phyloP scores from a whole-genome alignment of 2,797 vertebrate species.

The Lepilemur ruficaudatus region DNA sequence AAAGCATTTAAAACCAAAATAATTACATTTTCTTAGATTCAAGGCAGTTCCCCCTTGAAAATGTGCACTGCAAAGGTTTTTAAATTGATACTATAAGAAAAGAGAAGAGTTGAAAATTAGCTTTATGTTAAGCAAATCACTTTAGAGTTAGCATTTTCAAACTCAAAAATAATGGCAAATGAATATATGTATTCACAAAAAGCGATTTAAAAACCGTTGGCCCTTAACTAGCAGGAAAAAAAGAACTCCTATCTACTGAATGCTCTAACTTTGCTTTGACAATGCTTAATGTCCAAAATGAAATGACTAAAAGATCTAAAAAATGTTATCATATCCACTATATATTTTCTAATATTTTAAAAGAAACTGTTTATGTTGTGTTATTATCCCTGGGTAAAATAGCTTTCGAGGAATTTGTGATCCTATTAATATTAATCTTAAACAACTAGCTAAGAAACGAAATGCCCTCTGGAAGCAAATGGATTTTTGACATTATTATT shows the following conservation, averaged over 20 bases:
- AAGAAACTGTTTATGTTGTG: neutral
- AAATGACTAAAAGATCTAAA: constrained; percentile 37
- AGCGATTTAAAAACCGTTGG: constrained; percentile 72
- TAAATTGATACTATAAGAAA: constrained; percentile 69
- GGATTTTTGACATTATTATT: neutral
- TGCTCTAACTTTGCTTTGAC: constrained; percentile 33
- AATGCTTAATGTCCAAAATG: constrained; percentile 26
- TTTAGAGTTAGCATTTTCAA: constrained; percentile 73
- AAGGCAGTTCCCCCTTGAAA: constrained; percentile 33
- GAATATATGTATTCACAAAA: constrained; percentile 49
- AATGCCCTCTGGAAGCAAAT: neutral
- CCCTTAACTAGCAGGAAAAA: constrained; percentile 55
- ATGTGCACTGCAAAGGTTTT: constrained; percentile 43
- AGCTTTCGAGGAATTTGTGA: constrained; percentile 25
- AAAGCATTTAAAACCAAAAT: constrained; percentile 78
- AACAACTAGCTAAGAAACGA: neutral
- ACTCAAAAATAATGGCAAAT: constrained; percentile 70
- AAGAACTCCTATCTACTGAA: neutral
- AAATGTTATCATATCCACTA: neutral
- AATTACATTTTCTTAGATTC: constrained; percentile 69
- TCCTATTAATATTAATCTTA: constrained; percentile 30
- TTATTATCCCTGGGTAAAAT: neutral
- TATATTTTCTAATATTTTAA: constrained; percentile 39
- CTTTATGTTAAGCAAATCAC: constrained; percentile 78
- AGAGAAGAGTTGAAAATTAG: constrained; percentile 77